Percentiles rank a stretch among this genome's conserved stretches.
Conservation (phyloP, 2,113 vertebrate genomes). For the Plestiodon gilberti region DNA sequence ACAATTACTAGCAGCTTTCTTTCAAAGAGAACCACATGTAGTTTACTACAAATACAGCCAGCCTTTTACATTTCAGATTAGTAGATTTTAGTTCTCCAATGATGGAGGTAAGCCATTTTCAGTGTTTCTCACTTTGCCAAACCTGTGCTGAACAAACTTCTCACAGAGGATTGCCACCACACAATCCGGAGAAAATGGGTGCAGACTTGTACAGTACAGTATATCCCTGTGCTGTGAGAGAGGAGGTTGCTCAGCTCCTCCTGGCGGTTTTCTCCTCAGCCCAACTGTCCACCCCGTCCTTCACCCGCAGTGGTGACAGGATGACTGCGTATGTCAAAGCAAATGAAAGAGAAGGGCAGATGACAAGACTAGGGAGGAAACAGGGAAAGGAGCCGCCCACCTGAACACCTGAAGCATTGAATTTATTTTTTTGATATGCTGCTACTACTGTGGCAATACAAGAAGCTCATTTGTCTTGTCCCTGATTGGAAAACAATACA, state of each 20-base stretch:
- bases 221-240: not conserved
- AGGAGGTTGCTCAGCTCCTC: not conserved
- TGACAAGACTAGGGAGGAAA: not conserved
- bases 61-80: not conserved
- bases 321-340: not conserved
- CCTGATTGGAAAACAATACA: not conserved
- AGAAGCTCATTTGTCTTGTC: not conserved
- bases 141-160: not conserved
- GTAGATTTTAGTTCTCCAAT: not conserved
- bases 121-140: not conserved
- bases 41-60: not conserved
- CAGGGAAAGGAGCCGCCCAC: not conserved
- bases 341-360: not conserved
- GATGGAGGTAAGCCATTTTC: too few relatives aligned
- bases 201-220: too few relatives aligned
- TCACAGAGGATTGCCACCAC: not conserved
- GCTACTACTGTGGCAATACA: not conserved
- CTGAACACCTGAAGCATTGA: too few relatives aligned
- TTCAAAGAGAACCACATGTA: not conserved
- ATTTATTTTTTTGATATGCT: not conserved
- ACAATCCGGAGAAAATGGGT: not conserved
- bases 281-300: not conserved
- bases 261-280: not conserved
- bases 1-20: slow-evolving; percentile 16
- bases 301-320: not conserved